Percentiles rank a stretch among this genome's conserved stretches.
phyloP scores from a whole-genome alignment of 2,113 vertebrate species.

The Tenrec ecaudatus region DNA sequence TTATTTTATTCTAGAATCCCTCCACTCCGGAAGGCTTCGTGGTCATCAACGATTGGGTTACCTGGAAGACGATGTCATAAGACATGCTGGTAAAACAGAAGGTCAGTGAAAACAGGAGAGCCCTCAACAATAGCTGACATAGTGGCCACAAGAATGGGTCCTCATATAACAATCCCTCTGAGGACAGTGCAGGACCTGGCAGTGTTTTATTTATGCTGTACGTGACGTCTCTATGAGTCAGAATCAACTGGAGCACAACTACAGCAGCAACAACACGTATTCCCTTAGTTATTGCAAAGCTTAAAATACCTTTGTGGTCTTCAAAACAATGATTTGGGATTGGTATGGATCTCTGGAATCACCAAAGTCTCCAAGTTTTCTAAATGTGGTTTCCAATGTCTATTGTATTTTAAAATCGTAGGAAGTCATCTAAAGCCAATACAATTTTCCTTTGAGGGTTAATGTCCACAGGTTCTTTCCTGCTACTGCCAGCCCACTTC shows the following conservation, averaged over 20 bases:
- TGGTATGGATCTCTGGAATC: slow-evolving; percentile 67
- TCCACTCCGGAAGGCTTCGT: slow-evolving; percentile 10
- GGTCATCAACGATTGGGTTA: slow-evolving; percentile 58
- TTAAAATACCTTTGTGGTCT: slow-evolving; percentile 59
- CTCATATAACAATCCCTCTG: no score
- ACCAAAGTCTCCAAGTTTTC: slow-evolving; percentile 21
- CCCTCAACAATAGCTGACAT: no score
- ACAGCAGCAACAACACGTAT: not conserved
- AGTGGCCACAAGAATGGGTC: no score
- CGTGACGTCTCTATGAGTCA: no score
- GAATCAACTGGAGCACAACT: no score
- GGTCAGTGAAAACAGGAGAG: no score
- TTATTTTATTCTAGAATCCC: not conserved
- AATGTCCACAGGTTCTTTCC: not conserved
- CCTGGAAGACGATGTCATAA: slow-evolving; percentile 68
- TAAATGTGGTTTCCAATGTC: slow-evolving; percentile 54
- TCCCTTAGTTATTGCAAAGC: slow-evolving; percentile 48
- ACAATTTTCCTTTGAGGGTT: slow-evolving; percentile 18
- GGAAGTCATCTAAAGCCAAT: slow-evolving; percentile 27
- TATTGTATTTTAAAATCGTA: slow-evolving; percentile 68
- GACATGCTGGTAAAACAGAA: slow-evolving; percentile 10
- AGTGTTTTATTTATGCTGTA: no score
- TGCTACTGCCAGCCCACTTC: not conserved
- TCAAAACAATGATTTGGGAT: slow-evolving; percentile 64
- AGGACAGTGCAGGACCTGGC: no score